phyloP scores from a whole-genome alignment of 1,140 invertebrate genomes.

The Drosophila asahinai region DNA sequence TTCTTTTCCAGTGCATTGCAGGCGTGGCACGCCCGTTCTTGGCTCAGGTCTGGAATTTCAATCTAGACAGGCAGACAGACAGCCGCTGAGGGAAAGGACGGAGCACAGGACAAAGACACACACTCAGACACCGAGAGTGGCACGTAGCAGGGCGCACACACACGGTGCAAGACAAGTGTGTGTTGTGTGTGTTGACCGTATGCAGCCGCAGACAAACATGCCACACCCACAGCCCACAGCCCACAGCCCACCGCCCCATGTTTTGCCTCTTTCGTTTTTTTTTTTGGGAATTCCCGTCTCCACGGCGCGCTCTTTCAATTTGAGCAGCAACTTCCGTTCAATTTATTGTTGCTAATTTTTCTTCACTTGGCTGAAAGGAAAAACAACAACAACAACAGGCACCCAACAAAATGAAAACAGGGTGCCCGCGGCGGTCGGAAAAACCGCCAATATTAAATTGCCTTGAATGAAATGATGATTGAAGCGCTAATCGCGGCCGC shows the following conservation, averaged over 20 bases:
- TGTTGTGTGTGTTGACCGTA: conserved; percentile 42
- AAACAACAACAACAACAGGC: background rate
- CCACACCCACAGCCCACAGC: conserved; percentile 27
- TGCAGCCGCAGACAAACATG: conserved; percentile 70
- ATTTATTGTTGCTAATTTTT: conserved; percentile 82
- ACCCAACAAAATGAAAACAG: conserved; percentile 36
- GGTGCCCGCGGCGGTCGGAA: conserved; percentile 29
- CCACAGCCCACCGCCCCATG: background rate
- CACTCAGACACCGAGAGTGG: conserved; percentile 9
- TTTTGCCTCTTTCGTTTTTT: background rate
- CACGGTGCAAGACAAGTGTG: conserved; percentile 7
- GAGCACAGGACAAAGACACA: conserved; percentile 1
- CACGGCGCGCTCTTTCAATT: conserved; percentile 56
- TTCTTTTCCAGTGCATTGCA: conserved; percentile 2
- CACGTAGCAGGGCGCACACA: conserved; percentile 34
- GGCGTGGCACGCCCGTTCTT: conserved; percentile 11
- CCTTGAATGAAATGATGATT: conserved; percentile 28
- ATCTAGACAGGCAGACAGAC: conserved; percentile 38
- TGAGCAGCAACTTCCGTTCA: conserved; percentile 81
- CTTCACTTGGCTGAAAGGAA: conserved; percentile 60
- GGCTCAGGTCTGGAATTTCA: conserved; percentile 51
- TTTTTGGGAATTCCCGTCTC: conserved; percentile 8
- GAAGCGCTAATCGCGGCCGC: conserved; percentile 9
- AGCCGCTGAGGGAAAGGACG: conserved; percentile 11
- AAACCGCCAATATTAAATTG: conserved; percentile 27